Evolutionary conservation across 2,888 invertebrate genomes (phyloP), one percentile per base, ranked within the genome.

Genomic region (Carcina quercana): DNA sequence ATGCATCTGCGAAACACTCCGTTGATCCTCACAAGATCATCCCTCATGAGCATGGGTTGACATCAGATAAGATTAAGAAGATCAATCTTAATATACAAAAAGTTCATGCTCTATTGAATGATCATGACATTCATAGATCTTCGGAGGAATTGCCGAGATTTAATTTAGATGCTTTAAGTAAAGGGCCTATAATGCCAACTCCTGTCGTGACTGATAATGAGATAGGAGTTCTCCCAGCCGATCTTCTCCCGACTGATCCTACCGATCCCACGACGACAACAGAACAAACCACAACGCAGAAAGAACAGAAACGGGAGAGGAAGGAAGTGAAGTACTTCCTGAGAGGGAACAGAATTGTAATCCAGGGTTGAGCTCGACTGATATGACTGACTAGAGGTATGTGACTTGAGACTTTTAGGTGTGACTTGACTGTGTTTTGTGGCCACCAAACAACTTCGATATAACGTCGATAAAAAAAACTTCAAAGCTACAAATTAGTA

Each of bases 321-420:
- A 79, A 75, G 60, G 82, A 80, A 46, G 55, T 70, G 45, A 79
- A 73, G 56, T 84, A 65, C 56, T 68, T 72, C 52, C 71, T 85
- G 11, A 73, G 80, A 39, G 84, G 84, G 45, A 83, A 84, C 74
- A 79, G 57, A 68, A 84, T 37, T 5, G 13, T 84, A 46, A 63
- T 84, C 50, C 65, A 73, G 70, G 74, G 78, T 59, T 79, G 79
- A 82, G 53, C 50, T 50, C 48, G 52, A 63, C 59, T 73, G 69
- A 73, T 68, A n/a, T 65, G 62, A 62, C 62, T 60, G 61, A 60
- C 60, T 47, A 44, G 52, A 60, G 62, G 62, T 63, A 59, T 56
- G 58, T 67, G 47, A 48, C 43, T 43, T 56, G 57, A 59, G 30
- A 30, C 30, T 24, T 24, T 6, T 29, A 40, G n/a, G 3, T 29